phyloP scores from a whole-genome alignment of 53 echinoderm and acorn worm species.

The Echinometra lucunter region DNA sequence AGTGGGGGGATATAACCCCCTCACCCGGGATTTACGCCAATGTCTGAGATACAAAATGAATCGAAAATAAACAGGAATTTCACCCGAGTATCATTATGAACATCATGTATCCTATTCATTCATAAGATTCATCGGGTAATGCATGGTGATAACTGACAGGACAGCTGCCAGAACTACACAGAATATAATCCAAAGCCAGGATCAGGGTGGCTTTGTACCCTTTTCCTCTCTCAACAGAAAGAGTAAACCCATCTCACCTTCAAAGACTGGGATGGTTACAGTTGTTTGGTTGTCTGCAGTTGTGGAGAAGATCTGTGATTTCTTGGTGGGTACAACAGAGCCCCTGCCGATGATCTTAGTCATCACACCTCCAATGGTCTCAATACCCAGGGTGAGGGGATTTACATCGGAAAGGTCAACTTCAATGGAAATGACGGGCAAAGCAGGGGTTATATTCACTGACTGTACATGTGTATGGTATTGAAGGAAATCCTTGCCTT shows the following conservation, averaged over 20 bases:
- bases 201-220: background rate
- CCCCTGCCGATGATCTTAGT: conserved; percentile 92
- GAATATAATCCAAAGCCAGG: background rate
- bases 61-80: no score
- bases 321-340: conserved; percentile 96
- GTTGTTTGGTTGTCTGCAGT: conserved; percentile 99
- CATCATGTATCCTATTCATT: background rate
- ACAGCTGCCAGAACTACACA: background rate
- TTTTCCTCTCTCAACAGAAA: background rate
- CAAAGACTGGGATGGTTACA: conserved; percentile 99
- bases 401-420: conserved; percentile 98
- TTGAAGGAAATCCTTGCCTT: background rate
- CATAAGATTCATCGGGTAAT: background rate
- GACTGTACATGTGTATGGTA: background rate
- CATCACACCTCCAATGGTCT: conserved; percentile 99
- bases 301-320: conserved; percentile 99
- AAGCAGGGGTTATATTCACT: background rate
- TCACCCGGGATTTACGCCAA: no score
- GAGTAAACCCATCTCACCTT: conserved; percentile 78
- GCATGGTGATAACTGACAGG: background rate
- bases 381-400: conserved; percentile 97
- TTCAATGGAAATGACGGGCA: background rate
- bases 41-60: no score
- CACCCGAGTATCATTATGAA: no score
- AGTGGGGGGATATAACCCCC: no score